Evolutionary conservation across 2,888 invertebrate genomes (phyloP).

Genomic region (Trachelus tabidus): DNA sequence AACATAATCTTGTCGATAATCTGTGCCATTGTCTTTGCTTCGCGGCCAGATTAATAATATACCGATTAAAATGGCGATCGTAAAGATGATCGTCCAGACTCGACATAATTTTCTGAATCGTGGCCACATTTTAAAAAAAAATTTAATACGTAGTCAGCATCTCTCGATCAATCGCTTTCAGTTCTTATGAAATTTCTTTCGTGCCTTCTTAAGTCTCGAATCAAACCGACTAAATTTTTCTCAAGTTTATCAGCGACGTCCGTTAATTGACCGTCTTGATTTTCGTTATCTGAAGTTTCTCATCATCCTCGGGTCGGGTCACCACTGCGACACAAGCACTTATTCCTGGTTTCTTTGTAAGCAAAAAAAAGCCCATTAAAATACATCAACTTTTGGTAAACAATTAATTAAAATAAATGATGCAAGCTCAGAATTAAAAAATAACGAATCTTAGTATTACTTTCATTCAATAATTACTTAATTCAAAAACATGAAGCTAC

Average conservation of each 20-base stretch:
- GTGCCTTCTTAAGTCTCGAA: not conserved
- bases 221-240: not conserved
- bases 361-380: not conserved
- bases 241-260: not conserved
- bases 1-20: constrained; percentile 36
- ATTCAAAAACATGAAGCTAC: not conserved
- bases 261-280: not conserved
- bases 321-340: constrained; percentile 25
- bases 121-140: constrained; percentile 49
- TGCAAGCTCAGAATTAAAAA: not conserved
- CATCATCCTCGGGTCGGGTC: constrained; percentile 36
- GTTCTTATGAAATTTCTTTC: not conserved
- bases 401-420: not conserved
- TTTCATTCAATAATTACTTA: not conserved
- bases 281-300: constrained; percentile 28
- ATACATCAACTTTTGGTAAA: not conserved
- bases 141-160: not conserved
- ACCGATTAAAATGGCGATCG: constrained; percentile 38
- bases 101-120: constrained; percentile 53
- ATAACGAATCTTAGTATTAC: not conserved
- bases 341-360: not conserved
- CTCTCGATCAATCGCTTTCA: not conserved
- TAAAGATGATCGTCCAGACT: constrained; percentile 43
- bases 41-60: constrained; percentile 52
- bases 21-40: constrained; percentile 33